phyloP scores from a whole-genome alignment of 1,140 invertebrate genomes.

The Pomacea maculata region DNA sequence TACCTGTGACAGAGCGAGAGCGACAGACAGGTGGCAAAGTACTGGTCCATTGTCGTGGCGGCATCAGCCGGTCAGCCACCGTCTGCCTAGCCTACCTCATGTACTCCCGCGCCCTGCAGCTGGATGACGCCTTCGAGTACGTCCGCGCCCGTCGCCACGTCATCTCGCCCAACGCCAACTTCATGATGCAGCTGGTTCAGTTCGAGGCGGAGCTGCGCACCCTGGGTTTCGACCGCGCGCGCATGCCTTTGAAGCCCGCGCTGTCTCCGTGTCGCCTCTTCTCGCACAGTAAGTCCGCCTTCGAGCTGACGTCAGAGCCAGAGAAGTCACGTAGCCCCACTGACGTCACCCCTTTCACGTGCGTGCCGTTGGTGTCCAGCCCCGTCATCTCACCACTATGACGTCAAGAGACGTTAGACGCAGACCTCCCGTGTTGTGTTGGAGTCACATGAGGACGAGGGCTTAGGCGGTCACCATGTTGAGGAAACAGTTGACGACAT shows the following conservation, averaged over 20 bases:
- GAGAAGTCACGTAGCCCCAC: slow-evolving; percentile 3
- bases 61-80: slow-evolving; percentile 91
- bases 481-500: not conserved
- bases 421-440: not conserved
- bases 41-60: slow-evolving; percentile 94
- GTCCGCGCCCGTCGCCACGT: slow-evolving; percentile 86
- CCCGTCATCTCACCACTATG: not conserved
- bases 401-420: not conserved
- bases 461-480: not conserved
- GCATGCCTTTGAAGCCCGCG: slow-evolving; percentile 7
- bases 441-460: not conserved
- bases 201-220: slow-evolving; percentile 63
- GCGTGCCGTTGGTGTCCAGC: slow-evolving; percentile 7
- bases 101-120: slow-evolving; percentile 82
- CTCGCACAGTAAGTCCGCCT: slow-evolving; percentile 24
- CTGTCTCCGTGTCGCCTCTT: slow-evolving; percentile 27
- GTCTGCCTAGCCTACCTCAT: slow-evolving; percentile 95
- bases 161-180: slow-evolving; percentile 86
- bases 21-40: slow-evolving; percentile 80
- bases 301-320: slow-evolving; percentile 12
- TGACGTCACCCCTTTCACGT: not conserved
- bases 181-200: slow-evolving; percentile 71
- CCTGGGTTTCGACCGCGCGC: slow-evolving; percentile 16
- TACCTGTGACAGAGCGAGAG: slow-evolving; percentile 80
- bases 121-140: slow-evolving; percentile 87